Evolutionary conservation across 2,797 vertebrate genomes (phyloP), one percentile per base, ranked within the genome.

Genomic region (Micrastur ruficollis): DNA sequence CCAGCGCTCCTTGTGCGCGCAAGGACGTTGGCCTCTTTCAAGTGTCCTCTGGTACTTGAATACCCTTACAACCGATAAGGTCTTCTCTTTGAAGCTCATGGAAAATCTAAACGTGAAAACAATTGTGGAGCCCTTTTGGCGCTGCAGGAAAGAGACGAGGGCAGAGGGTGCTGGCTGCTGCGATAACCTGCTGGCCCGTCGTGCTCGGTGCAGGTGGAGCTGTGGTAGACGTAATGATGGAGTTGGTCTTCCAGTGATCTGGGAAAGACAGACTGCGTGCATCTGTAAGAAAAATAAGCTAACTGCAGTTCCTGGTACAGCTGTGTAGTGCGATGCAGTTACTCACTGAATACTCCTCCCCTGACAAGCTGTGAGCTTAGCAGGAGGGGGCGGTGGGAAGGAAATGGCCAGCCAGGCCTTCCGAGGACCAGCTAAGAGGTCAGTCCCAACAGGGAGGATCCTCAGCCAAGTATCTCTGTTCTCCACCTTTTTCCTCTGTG

Each of bases 1-100:
- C 19, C 12, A 1, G 2, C 7, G 53, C n/a, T 61, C 19, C 46
- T 38, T 14, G 6, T 4, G 3, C 50, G 4, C 8, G 3, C 2
- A 8, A 31, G 65, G 50, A 19, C 1, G 1, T 7, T 50, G 36
- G 56, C 53, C n/a, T 38, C 42, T 61, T 58, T 53, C 50, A 62
- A 25, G 71, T n/a, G 31, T 73, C 76, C 74, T 67, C 34, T 12
- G 31, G 65, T 53, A 46, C 76, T 32, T 62, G 42, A 86, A 53
- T 19, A 20, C 22, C 53, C 52, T 66, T 67, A 9, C 5, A 68
- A 65, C 16, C 26, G 67, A 14, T 82, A 34, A 50, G n/a, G 31
- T 34, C 21, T 66, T 72, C 70, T 47, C 71, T 89, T 76, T 80
- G 74, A 78, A 75, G 36, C 19, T 80, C 21, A 16, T 0, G 6